Evolutionary conservation across 2,113 vertebrate species (phyloP).

Genomic region (Halcyon senegalensis): DNA sequence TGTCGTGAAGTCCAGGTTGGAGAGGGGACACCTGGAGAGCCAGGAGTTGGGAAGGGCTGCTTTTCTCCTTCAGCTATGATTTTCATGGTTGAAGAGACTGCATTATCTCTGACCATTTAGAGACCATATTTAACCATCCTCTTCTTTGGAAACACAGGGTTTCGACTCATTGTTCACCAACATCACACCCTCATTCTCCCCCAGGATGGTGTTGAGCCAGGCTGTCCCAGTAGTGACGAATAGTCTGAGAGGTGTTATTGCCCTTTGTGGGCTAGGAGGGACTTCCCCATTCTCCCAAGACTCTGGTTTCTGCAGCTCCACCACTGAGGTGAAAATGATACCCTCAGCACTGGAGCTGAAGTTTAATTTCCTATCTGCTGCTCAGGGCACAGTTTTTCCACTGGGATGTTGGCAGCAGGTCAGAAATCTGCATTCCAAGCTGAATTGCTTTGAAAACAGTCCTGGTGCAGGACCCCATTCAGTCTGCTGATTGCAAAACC

Average conservation of each 20-base stretch:
- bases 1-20: not conserved
- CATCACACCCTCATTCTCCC: not conserved
- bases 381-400: constrained; percentile 62
- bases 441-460: constrained; percentile 53
- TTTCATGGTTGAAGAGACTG: not conserved
- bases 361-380: constrained; percentile 60
- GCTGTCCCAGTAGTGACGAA: not conserved
- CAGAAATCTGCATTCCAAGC: constrained; percentile 59
- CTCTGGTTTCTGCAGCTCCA: not conserved
- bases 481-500: constrained; percentile 29
- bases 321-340: constrained; percentile 41
- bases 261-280: not conserved
- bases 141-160: not conserved
- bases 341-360: constrained; percentile 11
- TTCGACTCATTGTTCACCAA: not conserved
- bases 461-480: not conserved
- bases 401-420: constrained; percentile 46
- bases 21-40: not conserved
- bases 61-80: not conserved
- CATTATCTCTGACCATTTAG: not conserved
- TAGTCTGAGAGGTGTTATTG: not conserved
- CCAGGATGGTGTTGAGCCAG: not conserved
- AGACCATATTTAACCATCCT: not conserved
- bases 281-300: constrained; percentile 11
- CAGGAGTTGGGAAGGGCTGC: not conserved